A percentile compares a stretch with the other conserved stretches of the same genome.
Evolutionary conservation across 1,140 invertebrate species (phyloP).

Genomic region (Melipona quadrifasciata): DNA sequence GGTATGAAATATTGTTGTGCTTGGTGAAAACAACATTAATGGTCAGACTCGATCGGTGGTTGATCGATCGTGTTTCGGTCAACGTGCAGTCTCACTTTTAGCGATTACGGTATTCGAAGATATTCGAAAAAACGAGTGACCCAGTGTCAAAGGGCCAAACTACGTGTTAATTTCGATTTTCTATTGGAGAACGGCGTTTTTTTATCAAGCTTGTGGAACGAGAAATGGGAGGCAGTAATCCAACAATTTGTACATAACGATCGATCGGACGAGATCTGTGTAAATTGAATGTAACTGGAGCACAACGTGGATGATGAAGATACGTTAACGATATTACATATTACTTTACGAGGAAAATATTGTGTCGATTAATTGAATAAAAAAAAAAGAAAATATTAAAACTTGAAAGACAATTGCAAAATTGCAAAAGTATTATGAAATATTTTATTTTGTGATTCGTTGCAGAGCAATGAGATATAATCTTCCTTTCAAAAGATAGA

Average conservation of each 20-base stretch:
- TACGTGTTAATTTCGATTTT: not conserved
- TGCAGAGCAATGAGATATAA: no score
- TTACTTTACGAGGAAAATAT: not conserved
- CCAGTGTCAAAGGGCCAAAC: no score
- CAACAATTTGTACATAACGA: not conserved
- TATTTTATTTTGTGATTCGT: no score
- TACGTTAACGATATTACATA: not conserved
- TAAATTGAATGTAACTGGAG: not conserved
- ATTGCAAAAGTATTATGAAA: not conserved
- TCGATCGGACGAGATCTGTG: not conserved
- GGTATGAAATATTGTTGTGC: not conserved
- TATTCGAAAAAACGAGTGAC: not conserved
- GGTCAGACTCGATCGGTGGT: not conserved
- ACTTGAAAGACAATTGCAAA: not conserved
- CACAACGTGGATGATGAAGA: not conserved
- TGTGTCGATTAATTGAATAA: not conserved
- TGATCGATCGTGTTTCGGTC: not conserved
- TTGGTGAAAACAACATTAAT: not conserved
- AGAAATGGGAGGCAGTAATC: conserved; percentile 2
- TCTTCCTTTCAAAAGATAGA: no score
- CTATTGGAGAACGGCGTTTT: not conserved
- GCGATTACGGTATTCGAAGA: no score
- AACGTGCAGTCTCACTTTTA: no score
- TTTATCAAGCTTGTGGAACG: conserved; percentile 1
- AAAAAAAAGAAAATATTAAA: not conserved